Conservation (phyloP, 2,113 vertebrate genomes). For the Camelus dromedarius region DNA sequence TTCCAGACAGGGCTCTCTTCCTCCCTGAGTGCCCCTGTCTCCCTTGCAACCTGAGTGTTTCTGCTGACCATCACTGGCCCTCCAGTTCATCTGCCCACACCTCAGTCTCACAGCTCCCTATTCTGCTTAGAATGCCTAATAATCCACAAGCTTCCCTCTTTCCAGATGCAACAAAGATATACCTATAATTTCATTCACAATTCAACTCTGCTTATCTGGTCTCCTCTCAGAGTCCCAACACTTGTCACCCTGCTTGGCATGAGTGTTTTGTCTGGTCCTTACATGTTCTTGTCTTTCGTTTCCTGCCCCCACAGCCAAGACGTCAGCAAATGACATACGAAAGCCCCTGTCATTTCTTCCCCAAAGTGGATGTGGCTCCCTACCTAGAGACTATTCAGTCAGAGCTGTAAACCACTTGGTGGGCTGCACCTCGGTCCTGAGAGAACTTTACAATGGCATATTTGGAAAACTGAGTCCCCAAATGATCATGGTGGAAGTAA, state of each 20-base stretch:
- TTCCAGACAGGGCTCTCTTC: not conserved
- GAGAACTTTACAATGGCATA: not conserved
- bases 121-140: not conserved
- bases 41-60: not conserved
- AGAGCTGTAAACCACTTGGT: not conserved
- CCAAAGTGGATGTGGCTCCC: not conserved
- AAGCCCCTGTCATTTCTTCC: not conserved
- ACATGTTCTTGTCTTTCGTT: not conserved
- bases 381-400: not conserved
- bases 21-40: not conserved
- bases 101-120: not conserved
- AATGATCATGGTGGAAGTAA: not conserved
- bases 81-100: not conserved
- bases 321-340: not conserved
- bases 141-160: not conserved
- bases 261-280: not conserved
- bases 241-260: not conserved
- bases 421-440: not conserved
- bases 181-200: not conserved
- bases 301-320: not conserved
- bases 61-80: not conserved
- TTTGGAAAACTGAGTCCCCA: not conserved
- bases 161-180: not conserved
- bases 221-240: not conserved
- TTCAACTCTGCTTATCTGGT: not conserved